A percentile compares a stretch with the other conserved stretches of the same genome.
Conservation (phyloP, 2,113 vertebrate genomes). For the Burhinus bistriatus region DNA sequence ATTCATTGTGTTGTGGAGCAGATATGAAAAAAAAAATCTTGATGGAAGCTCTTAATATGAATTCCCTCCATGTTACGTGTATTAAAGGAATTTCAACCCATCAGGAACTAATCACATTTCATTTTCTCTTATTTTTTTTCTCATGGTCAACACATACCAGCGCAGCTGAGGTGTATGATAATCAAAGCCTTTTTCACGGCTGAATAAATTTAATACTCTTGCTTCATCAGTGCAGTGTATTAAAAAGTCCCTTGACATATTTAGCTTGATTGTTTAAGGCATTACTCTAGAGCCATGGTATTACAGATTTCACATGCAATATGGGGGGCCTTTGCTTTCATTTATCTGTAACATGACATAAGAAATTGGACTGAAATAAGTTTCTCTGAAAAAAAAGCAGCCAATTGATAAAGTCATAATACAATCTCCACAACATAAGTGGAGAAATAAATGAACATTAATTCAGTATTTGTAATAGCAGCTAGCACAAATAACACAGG, state of each 20-base stretch:
- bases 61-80: slow-evolving; percentile 38
- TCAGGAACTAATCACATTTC: slow-evolving; percentile 77
- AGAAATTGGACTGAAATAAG: slow-evolving; percentile 64
- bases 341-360: slow-evolving; percentile 51
- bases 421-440: slow-evolving; percentile 33
- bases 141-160: slow-evolving; percentile 64
- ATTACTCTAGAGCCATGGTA: slow-evolving; percentile 47
- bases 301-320: slow-evolving; percentile 60
- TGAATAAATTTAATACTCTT: slow-evolving; percentile 76
- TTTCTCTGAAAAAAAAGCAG: slow-evolving; percentile 16
- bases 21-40: neutral
- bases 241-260: slow-evolving; percentile 75
- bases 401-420: slow-evolving; percentile 61
- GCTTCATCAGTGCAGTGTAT: slow-evolving; percentile 68
- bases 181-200: slow-evolving; percentile 74
- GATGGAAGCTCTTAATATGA: slow-evolving; percentile 52
- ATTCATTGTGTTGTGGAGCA: slow-evolving; percentile 33
- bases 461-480: slow-evolving; percentile 30
- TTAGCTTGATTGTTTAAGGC: slow-evolving; percentile 71
- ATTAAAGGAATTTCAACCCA: slow-evolving; percentile 72
- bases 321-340: slow-evolving; percentile 20
- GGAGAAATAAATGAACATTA: slow-evolving; percentile 62
- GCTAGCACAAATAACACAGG: slow-evolving; percentile 16
- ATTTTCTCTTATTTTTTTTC: slow-evolving; percentile 61
- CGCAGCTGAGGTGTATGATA: slow-evolving; percentile 68